A percentile compares a stretch with the other conserved stretches of the same genome.
Conservation (phyloP, 2,797 vertebrate genomes). For the Danio aesculapii region DNA sequence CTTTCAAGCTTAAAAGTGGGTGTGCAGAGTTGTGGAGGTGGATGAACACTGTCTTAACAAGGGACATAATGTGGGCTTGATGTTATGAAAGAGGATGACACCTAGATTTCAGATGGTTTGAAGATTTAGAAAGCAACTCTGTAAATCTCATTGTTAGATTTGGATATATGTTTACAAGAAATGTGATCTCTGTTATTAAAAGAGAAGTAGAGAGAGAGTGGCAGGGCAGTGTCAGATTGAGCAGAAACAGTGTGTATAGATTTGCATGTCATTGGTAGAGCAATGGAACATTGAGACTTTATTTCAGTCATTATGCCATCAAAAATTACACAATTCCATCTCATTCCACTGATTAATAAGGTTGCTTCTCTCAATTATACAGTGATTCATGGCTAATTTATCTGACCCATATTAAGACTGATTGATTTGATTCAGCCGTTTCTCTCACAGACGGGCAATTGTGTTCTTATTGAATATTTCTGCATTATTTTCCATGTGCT, state of each 20-base stretch:
- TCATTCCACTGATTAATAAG: conserved; percentile 6
- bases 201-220: not conserved
- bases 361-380: not conserved
- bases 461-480: conserved; percentile 35
- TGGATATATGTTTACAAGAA: not conserved
- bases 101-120: not conserved
- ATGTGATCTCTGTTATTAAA: not conserved
- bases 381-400: conserved; percentile 3
- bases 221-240: not conserved
- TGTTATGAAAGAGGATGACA: not conserved
- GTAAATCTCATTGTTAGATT: not conserved
- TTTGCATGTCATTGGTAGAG: not conserved
- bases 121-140: not conserved
- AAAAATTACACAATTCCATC: not conserved
- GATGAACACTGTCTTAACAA: not conserved
- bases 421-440: conserved; percentile 25
- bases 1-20: not conserved
- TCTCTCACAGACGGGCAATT: conserved; percentile 56
- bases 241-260: not conserved
- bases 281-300: not conserved
- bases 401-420: not conserved
- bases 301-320: not conserved
- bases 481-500: conserved; percentile 45
- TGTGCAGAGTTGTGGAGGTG: not conserved
- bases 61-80: not conserved